These are phyloP conservation scores for Apostichopus parvimensis DNA, from an alignment of 35 echinoderm and acorn worm genomes.

Conservation along the genomic window DNA sequence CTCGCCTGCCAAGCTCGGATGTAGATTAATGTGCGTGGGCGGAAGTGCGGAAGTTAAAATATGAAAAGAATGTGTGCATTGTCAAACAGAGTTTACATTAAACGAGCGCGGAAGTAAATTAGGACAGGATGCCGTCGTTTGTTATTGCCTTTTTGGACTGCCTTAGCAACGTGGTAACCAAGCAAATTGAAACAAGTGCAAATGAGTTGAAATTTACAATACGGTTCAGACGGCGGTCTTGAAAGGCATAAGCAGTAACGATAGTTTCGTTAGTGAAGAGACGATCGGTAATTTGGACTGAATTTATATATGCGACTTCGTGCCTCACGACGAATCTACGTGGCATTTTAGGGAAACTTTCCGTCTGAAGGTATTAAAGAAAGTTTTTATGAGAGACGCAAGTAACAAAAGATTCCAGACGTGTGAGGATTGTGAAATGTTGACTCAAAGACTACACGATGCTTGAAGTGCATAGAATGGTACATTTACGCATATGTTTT, in stretches of 20 bases:
- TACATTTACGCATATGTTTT: no score
- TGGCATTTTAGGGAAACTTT: neutral
- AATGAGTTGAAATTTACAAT: slow-evolving; percentile 31
- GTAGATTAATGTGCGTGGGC: slow-evolving; percentile 41
- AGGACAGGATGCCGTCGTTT: slow-evolving; percentile 8
- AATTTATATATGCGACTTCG: neutral
- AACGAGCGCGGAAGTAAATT: slow-evolving; percentile 34
- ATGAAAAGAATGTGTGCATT: slow-evolving; percentile 46
- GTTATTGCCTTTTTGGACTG: slow-evolving; percentile 30
- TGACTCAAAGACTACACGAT: no score
- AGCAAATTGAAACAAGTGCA: slow-evolving; percentile 43
- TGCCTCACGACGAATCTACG: neutral
- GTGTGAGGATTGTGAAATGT: no score
- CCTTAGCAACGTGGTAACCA: slow-evolving; percentile 41
- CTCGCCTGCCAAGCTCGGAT: neutral
- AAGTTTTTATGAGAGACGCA: neutral
- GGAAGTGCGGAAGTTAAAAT: slow-evolving; percentile 45
- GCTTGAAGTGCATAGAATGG: no score
- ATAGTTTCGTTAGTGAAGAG: neutral
- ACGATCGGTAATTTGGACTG: neutral
- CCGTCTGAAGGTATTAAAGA: neutral
- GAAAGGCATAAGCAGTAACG: neutral
- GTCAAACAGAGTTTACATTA: slow-evolving; percentile 43
- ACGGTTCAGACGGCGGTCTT: neutral
- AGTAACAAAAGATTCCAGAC: no score